Percentiles rank a stretch among this genome's conserved stretches.
Conservation (phyloP, 53 echinoderm and acorn worm species). For the Patiria pectinifera region DNA sequence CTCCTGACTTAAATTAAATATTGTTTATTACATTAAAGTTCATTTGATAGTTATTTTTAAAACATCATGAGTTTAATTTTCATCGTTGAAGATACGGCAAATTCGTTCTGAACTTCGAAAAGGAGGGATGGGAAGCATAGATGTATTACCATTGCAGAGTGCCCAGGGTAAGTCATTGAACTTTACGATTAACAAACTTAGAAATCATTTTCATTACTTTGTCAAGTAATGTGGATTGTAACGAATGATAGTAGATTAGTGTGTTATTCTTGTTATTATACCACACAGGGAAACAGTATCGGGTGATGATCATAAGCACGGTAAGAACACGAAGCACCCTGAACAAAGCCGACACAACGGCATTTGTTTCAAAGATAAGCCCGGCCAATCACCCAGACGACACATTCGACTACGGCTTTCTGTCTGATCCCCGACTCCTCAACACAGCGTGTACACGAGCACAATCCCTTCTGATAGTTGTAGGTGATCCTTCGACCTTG, state of each 20-base stretch:
- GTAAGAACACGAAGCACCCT: constrained; percentile 75
- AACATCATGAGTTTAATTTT: neutral
- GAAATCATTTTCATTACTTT: too few species aligned
- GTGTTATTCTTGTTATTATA: too few species aligned
- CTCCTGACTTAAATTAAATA: too few species aligned
- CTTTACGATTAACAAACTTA: neutral
- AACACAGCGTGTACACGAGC: constrained; percentile 85
- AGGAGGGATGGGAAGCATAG: constrained; percentile 40
- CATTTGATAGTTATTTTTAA: neutral
- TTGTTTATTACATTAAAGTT: too few species aligned
- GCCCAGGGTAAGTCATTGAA: constrained; percentile 74
- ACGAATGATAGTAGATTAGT: neutral
- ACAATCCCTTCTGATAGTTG: constrained; percentile 76
- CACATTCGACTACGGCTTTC: constrained; percentile 69
- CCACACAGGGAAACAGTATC: constrained; percentile 73
- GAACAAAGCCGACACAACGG: constrained; percentile 32
- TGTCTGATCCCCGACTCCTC: constrained; percentile 71
- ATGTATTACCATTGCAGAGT: constrained; percentile 82
- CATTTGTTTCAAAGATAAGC: constrained; percentile 15
- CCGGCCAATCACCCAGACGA: constrained; percentile 64
- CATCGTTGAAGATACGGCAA: neutral
- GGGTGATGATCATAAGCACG: constrained; percentile 76
- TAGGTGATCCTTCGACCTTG: constrained; percentile 72
- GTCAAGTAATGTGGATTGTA: neutral
- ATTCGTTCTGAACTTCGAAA: constrained; percentile 71